Evolutionary conservation across 2,113 vertebrate species (phyloP).

Genomic region (Psilopsiagon aurifrons): DNA sequence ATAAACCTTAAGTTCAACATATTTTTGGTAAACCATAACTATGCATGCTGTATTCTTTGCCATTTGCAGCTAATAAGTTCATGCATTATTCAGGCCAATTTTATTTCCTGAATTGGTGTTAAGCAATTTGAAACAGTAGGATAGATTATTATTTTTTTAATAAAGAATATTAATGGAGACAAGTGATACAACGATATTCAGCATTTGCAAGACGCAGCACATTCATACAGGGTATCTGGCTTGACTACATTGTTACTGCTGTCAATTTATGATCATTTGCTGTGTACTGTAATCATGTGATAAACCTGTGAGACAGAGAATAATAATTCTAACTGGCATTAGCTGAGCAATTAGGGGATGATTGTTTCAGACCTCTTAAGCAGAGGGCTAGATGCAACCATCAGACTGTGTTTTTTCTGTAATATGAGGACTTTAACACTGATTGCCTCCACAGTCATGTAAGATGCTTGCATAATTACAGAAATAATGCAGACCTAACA

Average conservation of each 20-base stretch:
- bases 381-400: not conserved
- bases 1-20: not conserved
- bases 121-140: not conserved
- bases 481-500: not conserved
- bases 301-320: not conserved
- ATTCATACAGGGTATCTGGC: not conserved
- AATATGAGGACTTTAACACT: not conserved
- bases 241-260: not conserved
- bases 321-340: not conserved
- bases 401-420: not conserved
- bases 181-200: not conserved
- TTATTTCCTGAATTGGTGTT: not conserved
- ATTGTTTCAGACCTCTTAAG: not conserved
- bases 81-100: not conserved
- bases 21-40: not conserved
- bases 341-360: not conserved
- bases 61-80: not conserved
- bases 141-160: not conserved
- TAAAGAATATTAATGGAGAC: not conserved
- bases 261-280: not conserved
- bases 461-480: not conserved
- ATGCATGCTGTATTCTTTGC: not conserved
- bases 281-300: not conserved
- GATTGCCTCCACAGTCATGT: not conserved
- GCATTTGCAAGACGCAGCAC: not conserved